These are phyloP conservation scores for Micromys minutus DNA, from an alignment of 2,113 vertebrate species.

Conservation along the genomic window DNA sequence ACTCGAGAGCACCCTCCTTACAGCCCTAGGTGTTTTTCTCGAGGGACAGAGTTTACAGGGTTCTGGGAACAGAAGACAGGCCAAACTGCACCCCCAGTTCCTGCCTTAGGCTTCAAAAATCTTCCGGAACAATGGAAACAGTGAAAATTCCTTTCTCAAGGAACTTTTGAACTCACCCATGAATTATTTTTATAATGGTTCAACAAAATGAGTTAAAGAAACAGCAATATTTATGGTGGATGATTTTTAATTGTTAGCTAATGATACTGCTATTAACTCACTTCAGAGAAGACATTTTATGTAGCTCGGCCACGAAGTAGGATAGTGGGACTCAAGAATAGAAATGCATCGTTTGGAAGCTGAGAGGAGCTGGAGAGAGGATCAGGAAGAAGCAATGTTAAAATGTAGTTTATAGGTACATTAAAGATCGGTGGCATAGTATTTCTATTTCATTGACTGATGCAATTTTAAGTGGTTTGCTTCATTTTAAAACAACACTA, in stretches of 20 bases:
- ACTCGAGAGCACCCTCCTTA: not conserved
- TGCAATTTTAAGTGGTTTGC: not conserved
- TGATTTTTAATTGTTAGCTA: not conserved
- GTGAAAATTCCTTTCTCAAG: not conserved
- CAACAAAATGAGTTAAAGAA: conserved; percentile 3
- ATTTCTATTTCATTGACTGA: not conserved
- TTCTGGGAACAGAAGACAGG: not conserved
- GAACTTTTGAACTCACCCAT: not conserved
- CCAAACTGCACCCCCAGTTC: not conserved
- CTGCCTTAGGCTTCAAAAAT: not conserved
- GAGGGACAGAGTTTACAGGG: not conserved
- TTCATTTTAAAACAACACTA: conserved; percentile 40
- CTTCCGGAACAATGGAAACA: not conserved
- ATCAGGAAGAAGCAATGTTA: not conserved
- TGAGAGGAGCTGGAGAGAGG: not conserved
- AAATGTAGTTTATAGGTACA: not conserved
- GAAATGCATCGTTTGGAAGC: not conserved
- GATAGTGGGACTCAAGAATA: not conserved
- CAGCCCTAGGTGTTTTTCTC: not conserved
- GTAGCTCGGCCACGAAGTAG: not conserved
- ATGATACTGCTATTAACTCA: not conserved
- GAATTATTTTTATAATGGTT: not conserved
- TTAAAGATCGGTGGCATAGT: not conserved
- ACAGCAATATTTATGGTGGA: not conserved
- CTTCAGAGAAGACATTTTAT: not conserved